A percentile compares a stretch with the other conserved stretches of the same genome.
Conservation (phyloP, 2,797 vertebrate species). For the Sebastiscus tertius region DNA sequence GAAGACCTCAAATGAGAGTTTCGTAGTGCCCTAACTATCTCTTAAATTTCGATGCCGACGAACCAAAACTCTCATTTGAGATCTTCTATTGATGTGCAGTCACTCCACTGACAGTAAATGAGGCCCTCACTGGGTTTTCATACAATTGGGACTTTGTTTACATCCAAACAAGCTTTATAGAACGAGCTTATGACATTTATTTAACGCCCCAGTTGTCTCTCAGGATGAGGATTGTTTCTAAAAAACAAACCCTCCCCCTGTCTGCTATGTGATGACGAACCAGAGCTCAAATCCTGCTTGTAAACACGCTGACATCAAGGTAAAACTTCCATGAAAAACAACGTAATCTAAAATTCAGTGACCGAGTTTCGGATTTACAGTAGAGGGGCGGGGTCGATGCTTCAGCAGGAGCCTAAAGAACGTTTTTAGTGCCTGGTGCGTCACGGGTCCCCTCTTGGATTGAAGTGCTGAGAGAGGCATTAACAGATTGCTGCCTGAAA, state of each 20-base stretch:
- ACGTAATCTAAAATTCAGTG: conserved; percentile 6
- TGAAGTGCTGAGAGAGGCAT: conserved; percentile 60
- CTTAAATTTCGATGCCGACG: neutral
- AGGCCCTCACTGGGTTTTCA: conserved; percentile 6
- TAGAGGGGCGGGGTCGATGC: conserved; percentile 8
- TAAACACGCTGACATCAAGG: neutral
- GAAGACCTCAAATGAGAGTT: neutral
- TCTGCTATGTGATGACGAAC: conserved; percentile 5
- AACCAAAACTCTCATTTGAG: conserved; percentile 28
- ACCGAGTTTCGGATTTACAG: conserved; percentile 38
- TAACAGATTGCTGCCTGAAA: conserved; percentile 74
- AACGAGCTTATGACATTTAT: conserved; percentile 32
- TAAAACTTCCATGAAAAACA: neutral
- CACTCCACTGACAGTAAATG: neutral
- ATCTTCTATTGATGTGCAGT: conserved; percentile 7
- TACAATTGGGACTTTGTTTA: neutral
- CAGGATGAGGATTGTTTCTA: conserved; percentile 9
- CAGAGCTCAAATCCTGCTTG: conserved; percentile 9
- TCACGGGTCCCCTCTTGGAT: conserved; percentile 43
- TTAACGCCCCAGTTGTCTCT: conserved; percentile 21
- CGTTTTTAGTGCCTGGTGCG: conserved; percentile 47
- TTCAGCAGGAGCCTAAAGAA: conserved; percentile 52
- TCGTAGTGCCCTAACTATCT: neutral
- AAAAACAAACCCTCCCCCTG: conserved; percentile 10
- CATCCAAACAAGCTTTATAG: neutral